Evolutionary conservation across 2,888 invertebrate genomes (phyloP), one percentile per base, ranked within the genome.

Genomic region (Crepidodera aurea): DNA sequence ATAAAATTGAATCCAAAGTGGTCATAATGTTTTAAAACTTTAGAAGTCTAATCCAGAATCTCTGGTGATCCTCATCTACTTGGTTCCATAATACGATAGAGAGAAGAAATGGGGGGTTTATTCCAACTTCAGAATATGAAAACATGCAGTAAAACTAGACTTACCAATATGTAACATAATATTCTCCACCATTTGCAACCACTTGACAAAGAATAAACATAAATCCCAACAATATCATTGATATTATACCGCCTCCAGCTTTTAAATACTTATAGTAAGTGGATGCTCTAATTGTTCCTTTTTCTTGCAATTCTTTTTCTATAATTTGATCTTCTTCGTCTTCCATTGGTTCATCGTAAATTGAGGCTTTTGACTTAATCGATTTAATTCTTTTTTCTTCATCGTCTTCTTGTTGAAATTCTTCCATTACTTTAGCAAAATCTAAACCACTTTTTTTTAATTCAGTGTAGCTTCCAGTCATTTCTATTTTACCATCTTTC

Each of bases 161-260:
- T 82, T 75, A 88, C 89, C 89, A 90, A 74, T 83, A 88, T 65
- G 88, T 86, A 55, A 91, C 83, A 84, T 88, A 92, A 73, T 85
- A 90, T 76, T 92, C 92, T 0, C 86, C 86, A 0, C 83, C 79
- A 62, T 88, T 90, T 1, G 86, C 88, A n/a, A 84, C 75, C 0
- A 79, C 74, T 69, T 90, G 88, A 0, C 89, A 84, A 10, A 86
- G 10, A 1, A 88, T 6, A 68, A 85, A 87, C 5, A 84, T 71
- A 0, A 83, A 61, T 1, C 84, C 65, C 44, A 87, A 72, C 0
- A 82, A 67, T 1, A 81, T 64, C 1, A 85, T 78, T 3, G 81
- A 69, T 32, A 79, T 81, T 32, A 80, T 78, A 69, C 82, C 83
- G 0, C 85, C 84, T 6, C 87, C 87, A 1, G 84, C 81, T 68